These are phyloP conservation scores for Harlomillsia oculata DNA, from an alignment of 1,140 invertebrate species.

Conservation along the genomic window DNA sequence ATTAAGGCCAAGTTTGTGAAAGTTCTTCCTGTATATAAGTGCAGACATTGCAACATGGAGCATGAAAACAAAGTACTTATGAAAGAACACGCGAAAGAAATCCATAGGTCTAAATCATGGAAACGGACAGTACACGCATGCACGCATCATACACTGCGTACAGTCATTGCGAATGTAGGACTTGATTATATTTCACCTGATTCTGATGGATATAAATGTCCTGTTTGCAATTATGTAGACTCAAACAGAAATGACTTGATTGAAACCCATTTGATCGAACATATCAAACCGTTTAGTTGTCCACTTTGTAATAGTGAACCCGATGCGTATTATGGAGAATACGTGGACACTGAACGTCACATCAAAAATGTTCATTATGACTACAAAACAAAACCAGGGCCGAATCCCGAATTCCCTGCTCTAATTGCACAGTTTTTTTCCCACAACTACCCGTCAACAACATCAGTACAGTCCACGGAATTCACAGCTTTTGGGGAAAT, in stretches of 20 bases:
- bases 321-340: slow-evolving; percentile 5
- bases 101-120: no score
- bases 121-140: neutral
- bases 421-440: no score
- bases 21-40: no score
- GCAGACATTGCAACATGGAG: no score
- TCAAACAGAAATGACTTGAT: neutral
- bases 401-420: neutral
- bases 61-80: no score
- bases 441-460: no score
- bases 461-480: no score
- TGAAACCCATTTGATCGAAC: slow-evolving; percentile 6
- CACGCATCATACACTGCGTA: neutral
- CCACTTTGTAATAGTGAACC: slow-evolving; percentile 6
- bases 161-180: neutral
- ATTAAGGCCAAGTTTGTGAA: no score
- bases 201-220: slow-evolving; percentile 3
- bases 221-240: slow-evolving; percentile 2
- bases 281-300: slow-evolving; percentile 11
- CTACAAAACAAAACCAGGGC: neutral
- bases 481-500: no score
- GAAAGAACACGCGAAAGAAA: neutral
- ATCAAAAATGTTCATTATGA: slow-evolving; percentile 10
- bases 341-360: slow-evolving; percentile 12
- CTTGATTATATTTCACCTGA: neutral